Evolutionary conservation across 2,797 vertebrate species (phyloP).

Genomic region (Dicrostonyx torquatus): DNA sequence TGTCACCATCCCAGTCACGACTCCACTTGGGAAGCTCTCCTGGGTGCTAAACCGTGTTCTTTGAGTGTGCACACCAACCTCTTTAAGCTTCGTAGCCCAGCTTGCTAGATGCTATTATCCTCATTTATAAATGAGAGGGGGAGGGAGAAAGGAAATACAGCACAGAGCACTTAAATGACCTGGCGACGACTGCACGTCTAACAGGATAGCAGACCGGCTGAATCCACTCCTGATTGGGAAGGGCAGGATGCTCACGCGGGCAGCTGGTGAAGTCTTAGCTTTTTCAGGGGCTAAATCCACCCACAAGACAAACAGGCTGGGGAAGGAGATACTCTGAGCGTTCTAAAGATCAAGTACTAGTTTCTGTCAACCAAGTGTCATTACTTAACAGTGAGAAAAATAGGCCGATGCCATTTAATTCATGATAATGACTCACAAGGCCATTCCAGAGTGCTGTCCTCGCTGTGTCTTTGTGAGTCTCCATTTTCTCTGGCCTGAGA

Average conservation of each 20-base stretch:
- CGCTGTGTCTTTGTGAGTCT: background rate
- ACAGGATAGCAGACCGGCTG: background rate
- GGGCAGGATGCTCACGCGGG: background rate
- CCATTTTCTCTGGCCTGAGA: constrained; percentile 20
- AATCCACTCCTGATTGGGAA: background rate
- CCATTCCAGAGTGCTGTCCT: background rate
- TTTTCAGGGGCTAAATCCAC: background rate
- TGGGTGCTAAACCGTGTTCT: background rate
- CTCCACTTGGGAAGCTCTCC: background rate
- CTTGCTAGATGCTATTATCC: background rate
- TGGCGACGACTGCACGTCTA: background rate
- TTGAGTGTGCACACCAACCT: background rate
- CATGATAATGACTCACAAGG: constrained; percentile 20
- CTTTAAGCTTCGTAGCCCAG: background rate
- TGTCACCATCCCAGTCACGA: background rate
- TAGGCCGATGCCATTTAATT: constrained; percentile 1
- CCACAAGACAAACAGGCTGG: background rate
- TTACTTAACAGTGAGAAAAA: background rate
- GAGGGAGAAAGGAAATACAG: background rate
- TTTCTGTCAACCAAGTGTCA: constrained; percentile 36
- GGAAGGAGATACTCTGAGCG: background rate
- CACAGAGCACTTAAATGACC: background rate
- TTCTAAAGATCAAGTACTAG: constrained; percentile 36
- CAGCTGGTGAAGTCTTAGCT: background rate
- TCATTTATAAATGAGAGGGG: constrained; percentile 2